Percentiles rank a stretch among this genome's conserved stretches.
phyloP scores from a whole-genome alignment of 2,888 invertebrate genomes.

The Ectemnius continuus region DNA sequence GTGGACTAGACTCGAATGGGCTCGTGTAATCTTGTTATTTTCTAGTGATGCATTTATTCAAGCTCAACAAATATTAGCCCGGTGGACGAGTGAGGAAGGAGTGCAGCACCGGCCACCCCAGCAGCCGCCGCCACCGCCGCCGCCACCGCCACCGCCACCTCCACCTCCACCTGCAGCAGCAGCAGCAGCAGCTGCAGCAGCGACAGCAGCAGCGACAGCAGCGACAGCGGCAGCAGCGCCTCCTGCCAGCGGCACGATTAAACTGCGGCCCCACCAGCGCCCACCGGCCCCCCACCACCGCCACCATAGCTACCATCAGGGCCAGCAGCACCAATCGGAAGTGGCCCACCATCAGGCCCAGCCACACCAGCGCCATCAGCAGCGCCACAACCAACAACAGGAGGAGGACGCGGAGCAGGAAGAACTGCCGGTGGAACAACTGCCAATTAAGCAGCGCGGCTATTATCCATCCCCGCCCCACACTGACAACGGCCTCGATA shows the following conservation, averaged over 20 bases:
- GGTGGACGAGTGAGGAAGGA: constrained; percentile 94
- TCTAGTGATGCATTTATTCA: constrained; percentile 98
- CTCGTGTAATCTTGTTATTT: constrained; percentile 85
- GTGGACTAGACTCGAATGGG: constrained; percentile 71
- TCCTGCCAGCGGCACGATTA: constrained; percentile 2
- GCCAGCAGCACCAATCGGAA: constrained; percentile 70
- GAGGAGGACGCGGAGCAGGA: constrained; percentile 54
- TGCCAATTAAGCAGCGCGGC: constrained; percentile 71
- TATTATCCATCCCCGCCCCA: constrained; percentile 72
- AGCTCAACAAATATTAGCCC: constrained; percentile 97
- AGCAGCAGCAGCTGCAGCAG: constrained; percentile 67
- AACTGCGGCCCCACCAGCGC: constrained; percentile 13
- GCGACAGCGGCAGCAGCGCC: background rate
- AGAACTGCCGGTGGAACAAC: constrained; percentile 66
- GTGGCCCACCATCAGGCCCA: constrained; percentile 42
- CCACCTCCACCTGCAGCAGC: constrained; percentile 48
- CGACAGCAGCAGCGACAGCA: constrained; percentile 70
- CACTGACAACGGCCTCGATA: constrained; percentile 68
- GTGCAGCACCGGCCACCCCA: constrained; percentile 75
- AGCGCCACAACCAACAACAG: constrained; percentile 73
- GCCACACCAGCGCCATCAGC: constrained; percentile 68
- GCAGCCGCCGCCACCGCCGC: constrained; percentile 79
- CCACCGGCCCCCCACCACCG: constrained; percentile 70
- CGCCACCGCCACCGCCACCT: constrained; percentile 55
- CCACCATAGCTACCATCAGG: constrained; percentile 77